Evolutionary conservation across 2,888 invertebrate genomes (phyloP).

Genomic region (Volucella bombylans): DNA sequence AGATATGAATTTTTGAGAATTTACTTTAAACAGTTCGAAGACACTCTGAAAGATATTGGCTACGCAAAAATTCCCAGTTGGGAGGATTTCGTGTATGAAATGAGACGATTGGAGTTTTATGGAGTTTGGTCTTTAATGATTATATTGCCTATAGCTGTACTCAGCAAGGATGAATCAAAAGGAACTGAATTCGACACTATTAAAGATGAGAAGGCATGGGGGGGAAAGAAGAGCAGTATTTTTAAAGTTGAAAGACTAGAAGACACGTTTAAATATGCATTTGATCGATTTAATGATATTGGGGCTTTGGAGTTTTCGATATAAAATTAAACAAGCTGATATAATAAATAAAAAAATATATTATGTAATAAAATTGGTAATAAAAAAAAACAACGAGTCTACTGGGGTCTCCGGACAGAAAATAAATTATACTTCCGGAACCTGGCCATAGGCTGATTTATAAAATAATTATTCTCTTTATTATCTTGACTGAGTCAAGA

Average conservation of each 20-base stretch:
- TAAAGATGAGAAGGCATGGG: neutral
- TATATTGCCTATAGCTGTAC: neutral
- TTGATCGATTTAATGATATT: constrained; percentile 15
- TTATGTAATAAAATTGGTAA: no score
- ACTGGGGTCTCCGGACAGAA: no score
- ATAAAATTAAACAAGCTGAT: neutral
- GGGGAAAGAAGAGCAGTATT: neutral
- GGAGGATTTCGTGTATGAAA: constrained; percentile 45
- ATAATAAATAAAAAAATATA: no score
- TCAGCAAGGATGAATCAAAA: constrained; percentile 10
- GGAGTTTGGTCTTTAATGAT: neutral
- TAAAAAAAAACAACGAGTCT: no score
- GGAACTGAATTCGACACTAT: constrained; percentile 4
- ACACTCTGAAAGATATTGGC: neutral
- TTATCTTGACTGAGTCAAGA: no score
- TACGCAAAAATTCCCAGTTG: constrained; percentile 34
- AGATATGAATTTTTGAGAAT: constrained; percentile 5
- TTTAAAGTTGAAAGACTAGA: constrained; percentile 3
- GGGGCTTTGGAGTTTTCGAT: constrained; percentile 13
- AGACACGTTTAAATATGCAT: neutral
- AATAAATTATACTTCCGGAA: no score
- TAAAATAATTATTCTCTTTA: no score
- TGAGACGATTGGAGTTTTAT: constrained; percentile 52
- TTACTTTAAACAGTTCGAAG: constrained; percentile 11
- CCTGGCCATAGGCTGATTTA: no score